Evolutionary conservation across 53 echinoderm and acorn worm genomes (phyloP).

Genomic region (Holothuria leucospilota): DNA sequence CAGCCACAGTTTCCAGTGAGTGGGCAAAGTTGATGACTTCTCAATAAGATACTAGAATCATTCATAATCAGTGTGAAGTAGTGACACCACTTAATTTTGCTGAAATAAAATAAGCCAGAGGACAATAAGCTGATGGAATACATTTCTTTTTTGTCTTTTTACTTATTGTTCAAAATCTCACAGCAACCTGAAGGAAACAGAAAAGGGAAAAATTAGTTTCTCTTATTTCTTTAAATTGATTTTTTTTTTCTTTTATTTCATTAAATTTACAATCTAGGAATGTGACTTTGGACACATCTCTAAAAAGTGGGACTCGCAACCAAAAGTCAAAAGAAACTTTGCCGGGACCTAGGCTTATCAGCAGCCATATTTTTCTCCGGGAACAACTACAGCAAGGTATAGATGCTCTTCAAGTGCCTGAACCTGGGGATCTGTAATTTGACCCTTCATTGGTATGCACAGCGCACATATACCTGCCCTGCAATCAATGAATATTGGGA

Average conservation of each 20-base stretch:
- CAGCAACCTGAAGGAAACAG: neutral
- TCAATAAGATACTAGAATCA: too few relatives aligned
- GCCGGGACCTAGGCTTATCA: neutral
- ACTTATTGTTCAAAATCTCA: neutral
- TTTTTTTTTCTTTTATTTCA: neutral
- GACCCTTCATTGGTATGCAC: neutral
- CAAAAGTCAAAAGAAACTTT: neutral
- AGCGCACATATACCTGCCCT: neutral
- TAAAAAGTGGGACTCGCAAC: neutral
- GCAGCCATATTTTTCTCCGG: neutral
- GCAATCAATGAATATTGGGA: neutral
- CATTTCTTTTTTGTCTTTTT: too few relatives aligned
- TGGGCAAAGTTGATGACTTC: too few relatives aligned
- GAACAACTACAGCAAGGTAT: neutral
- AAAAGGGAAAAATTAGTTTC: neutral
- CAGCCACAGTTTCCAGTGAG: too few relatives aligned
- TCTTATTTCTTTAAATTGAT: neutral
- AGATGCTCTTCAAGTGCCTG: neutral
- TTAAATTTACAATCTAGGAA: neutral
- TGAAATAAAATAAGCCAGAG: too few relatives aligned
- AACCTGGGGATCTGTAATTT: neutral
- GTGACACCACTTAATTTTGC: too few relatives aligned
- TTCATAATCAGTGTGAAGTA: too few relatives aligned
- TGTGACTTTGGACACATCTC: neutral
- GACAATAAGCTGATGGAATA: too few relatives aligned